These are phyloP conservation scores for Clavelina lepadiformis DNA, from an alignment of 23 tunicate genomes.

Conservation along the genomic window DNA sequence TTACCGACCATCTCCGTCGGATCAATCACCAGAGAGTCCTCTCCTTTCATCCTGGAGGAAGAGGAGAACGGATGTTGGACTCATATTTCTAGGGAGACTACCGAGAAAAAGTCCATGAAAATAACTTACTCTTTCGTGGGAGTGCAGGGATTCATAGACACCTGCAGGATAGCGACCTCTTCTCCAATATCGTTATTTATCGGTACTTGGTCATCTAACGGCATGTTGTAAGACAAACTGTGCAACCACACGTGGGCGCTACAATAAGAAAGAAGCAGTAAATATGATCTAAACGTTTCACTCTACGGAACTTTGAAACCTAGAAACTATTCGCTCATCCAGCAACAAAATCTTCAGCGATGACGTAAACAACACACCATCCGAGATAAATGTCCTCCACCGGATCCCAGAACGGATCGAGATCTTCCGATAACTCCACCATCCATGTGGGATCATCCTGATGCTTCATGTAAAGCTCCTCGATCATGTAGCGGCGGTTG, in stretches of 20 bases:
- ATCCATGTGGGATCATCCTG: slow-evolving; percentile 33
- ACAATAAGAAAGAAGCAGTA: not conserved
- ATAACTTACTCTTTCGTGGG: slow-evolving; percentile 46
- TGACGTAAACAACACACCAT: slow-evolving; percentile 32
- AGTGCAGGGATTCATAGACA: slow-evolving; percentile 48
- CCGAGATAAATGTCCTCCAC: slow-evolving; percentile 75
- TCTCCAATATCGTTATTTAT: slow-evolving; percentile 41
- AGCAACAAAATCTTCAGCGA: slow-evolving; percentile 20
- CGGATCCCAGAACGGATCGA: slow-evolving; percentile 86
- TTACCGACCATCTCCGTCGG: slow-evolving; percentile 45
- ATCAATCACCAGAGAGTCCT: slow-evolving; percentile 53
- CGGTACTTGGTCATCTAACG: slow-evolving; percentile 38
- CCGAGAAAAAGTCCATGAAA: not conserved
- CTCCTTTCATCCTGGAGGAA: slow-evolving; percentile 26
- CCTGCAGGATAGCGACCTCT: slow-evolving; percentile 47
- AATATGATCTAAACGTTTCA: no score
- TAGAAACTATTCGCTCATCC: not conserved
- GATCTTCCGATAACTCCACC: slow-evolving; percentile 18
- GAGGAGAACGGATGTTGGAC: no score
- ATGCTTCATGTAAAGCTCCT: slow-evolving; percentile 56
- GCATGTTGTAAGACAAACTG: slow-evolving; percentile 53
- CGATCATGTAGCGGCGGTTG: slow-evolving; percentile 66
- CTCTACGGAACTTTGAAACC: no score
- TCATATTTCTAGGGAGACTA: not conserved
- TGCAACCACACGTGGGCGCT: slow-evolving; percentile 75